Evolutionary conservation across 2,113 vertebrate genomes (phyloP).

Genomic region (Actenoides lindsayi): DNA sequence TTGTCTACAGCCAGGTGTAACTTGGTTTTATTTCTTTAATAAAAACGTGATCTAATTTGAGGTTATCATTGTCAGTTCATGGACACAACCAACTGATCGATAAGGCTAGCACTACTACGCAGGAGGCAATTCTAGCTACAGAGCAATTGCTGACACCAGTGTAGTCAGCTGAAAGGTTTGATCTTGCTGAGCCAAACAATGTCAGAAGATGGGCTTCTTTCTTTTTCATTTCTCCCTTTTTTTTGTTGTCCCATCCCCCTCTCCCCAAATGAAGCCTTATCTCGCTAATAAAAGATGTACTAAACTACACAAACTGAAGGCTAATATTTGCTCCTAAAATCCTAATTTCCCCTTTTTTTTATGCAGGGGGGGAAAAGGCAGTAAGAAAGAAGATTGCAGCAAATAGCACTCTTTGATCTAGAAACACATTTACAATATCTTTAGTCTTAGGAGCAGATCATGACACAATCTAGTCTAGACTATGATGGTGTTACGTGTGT

Average conservation of each 20-base stretch:
- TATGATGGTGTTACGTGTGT: background rate
- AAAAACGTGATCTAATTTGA: slow-evolving; percentile 54
- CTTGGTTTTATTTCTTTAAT: slow-evolving; percentile 51
- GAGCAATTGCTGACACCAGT: background rate
- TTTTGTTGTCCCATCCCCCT: background rate
- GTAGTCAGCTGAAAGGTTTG: background rate
- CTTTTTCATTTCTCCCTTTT: background rate
- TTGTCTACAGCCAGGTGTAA: slow-evolving; percentile 21
- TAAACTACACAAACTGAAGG: background rate
- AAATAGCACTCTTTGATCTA: background rate
- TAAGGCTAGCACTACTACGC: background rate
- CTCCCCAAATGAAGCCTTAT: background rate
- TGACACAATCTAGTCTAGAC: background rate
- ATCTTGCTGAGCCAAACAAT: slow-evolving; percentile 11
- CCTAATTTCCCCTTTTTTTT: background rate
- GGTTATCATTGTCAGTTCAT: slow-evolving; percentile 24
- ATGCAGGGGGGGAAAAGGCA: background rate
- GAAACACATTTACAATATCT: background rate
- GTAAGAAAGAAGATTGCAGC: background rate
- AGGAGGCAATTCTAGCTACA: slow-evolving; percentile 11
- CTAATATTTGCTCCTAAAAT: background rate
- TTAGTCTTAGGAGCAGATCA: background rate
- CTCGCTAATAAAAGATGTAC: background rate
- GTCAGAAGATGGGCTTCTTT: background rate
- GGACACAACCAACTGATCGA: background rate